These are phyloP conservation scores for Paguma larvata DNA, from an alignment of 2,797 vertebrate genomes.

Conservation along the genomic window DNA sequence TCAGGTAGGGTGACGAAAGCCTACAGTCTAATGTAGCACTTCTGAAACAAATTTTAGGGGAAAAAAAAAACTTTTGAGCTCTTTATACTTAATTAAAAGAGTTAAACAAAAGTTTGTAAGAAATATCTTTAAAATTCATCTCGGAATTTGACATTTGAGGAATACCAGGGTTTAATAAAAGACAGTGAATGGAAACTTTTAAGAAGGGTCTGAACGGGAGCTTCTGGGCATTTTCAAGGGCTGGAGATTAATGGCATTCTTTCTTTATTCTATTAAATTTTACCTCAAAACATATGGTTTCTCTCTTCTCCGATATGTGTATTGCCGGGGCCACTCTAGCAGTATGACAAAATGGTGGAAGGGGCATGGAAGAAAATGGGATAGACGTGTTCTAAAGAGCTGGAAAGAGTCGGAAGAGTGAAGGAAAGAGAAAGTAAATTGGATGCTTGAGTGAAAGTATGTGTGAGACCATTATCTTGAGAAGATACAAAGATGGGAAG, in stretches of 20 bases:
- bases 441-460: background rate
- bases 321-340: conserved; percentile 42
- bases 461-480: background rate
- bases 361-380: background rate
- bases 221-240: conserved; percentile 72
- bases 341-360: conserved; percentile 14
- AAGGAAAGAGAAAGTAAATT: background rate
- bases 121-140: conserved; percentile 58
- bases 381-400: background rate
- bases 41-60: background rate
- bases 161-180: conserved; percentile 72
- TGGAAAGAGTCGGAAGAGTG: background rate
- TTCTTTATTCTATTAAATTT: conserved; percentile 78
- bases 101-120: conserved; percentile 25
- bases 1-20: background rate
- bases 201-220: conserved; percentile 54
- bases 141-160: conserved; percentile 63
- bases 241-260: conserved; percentile 74
- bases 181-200: conserved; percentile 62
- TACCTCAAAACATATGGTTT: conserved; percentile 78
- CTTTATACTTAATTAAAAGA: background rate
- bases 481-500: background rate
- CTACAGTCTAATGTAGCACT: background rate
- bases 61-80: background rate
- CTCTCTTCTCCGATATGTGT: conserved; percentile 57